Evolutionary conservation across 2,113 vertebrate genomes (phyloP).

Genomic region (Amblyornis subalaris): DNA sequence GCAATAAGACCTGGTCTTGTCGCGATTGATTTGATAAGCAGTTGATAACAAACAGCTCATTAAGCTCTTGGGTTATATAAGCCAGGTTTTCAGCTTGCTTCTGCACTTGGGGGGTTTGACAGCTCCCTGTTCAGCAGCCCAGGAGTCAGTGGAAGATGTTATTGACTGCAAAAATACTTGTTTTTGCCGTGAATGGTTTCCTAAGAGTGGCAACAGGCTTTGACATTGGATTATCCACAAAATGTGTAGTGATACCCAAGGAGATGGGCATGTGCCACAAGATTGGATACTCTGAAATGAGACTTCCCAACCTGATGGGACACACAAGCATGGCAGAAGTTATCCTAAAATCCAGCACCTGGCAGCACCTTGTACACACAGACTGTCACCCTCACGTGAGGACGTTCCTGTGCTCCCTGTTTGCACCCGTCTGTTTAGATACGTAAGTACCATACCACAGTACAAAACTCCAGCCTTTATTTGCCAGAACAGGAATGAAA

Average conservation of each 20-base stretch:
- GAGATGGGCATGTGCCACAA: slow-evolving; percentile 83
- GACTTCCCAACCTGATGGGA: slow-evolving; percentile 87
- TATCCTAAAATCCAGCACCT: slow-evolving; percentile 77
- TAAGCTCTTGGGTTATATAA: slow-evolving; percentile 55
- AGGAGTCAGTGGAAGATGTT: slow-evolving; percentile 26
- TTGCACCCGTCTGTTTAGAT: slow-evolving; percentile 86
- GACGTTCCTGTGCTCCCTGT: slow-evolving; percentile 84
- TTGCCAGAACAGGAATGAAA: background rate
- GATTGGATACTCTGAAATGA: slow-evolving; percentile 86
- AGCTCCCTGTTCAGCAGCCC: background rate
- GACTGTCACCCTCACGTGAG: slow-evolving; percentile 83
- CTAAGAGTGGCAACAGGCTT: slow-evolving; percentile 59
- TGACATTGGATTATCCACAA: slow-evolving; percentile 85
- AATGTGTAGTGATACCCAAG: slow-evolving; percentile 81
- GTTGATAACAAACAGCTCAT: slow-evolving; percentile 52
- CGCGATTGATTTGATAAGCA: slow-evolving; percentile 53
- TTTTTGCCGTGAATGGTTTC: background rate
- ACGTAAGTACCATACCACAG: slow-evolving; percentile 73
- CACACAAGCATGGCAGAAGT: slow-evolving; percentile 83
- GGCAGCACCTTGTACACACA: slow-evolving; percentile 77
- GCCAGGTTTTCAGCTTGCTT: background rate
- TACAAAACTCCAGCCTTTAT: background rate
- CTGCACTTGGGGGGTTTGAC: background rate
- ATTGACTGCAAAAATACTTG: background rate
- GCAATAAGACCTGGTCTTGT: slow-evolving; percentile 43